phyloP scores from a whole-genome alignment of 2,888 invertebrate species.

The Sipunculus nudus region DNA sequence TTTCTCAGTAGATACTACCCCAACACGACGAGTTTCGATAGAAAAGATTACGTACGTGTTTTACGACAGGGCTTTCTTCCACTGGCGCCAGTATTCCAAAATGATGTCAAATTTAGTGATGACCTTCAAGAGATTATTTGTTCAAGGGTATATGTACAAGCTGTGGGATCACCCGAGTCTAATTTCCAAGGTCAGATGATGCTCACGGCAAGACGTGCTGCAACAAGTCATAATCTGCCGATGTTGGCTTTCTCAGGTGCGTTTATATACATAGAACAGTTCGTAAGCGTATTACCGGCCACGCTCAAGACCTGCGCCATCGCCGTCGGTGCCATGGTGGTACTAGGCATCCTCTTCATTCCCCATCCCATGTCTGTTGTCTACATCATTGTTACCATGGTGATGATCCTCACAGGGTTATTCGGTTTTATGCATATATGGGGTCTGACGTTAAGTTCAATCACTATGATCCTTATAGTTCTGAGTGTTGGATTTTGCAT shows the following conservation, averaged over 20 bases:
- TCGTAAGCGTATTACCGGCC: conserved; percentile 48
- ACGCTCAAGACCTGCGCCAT: conserved; percentile 50
- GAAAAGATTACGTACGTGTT: conserved; percentile 13
- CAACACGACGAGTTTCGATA: too few relatives aligned
- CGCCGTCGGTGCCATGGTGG: conserved; percentile 47
- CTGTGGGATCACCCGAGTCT: conserved; percentile 87
- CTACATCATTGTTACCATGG: conserved; percentile 46
- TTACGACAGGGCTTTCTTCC: conserved; percentile 16
- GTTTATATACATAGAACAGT: conserved; percentile 55
- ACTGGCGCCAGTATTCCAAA: conserved; percentile 2
- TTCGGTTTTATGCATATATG: conserved; percentile 51
- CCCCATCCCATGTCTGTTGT: conserved; percentile 49
- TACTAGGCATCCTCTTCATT: conserved; percentile 51
- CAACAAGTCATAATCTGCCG: conserved; percentile 36
- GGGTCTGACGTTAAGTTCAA: conserved; percentile 48
- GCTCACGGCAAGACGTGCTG: conserved; percentile 43
- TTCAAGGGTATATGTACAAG: conserved; percentile 87
- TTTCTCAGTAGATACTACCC: too few relatives aligned
- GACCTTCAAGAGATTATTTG: conserved; percentile 74
- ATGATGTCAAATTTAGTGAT: conserved; percentile 28
- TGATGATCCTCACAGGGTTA: conserved; percentile 49
- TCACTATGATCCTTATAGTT: conserved; percentile 55
- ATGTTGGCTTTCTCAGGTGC: conserved; percentile 44
- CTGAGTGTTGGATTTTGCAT: conserved; percentile 56
- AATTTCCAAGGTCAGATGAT: conserved; percentile 47